phyloP scores from a whole-genome alignment of 2,113 vertebrate species.

The Melanerpes formicivorus region DNA sequence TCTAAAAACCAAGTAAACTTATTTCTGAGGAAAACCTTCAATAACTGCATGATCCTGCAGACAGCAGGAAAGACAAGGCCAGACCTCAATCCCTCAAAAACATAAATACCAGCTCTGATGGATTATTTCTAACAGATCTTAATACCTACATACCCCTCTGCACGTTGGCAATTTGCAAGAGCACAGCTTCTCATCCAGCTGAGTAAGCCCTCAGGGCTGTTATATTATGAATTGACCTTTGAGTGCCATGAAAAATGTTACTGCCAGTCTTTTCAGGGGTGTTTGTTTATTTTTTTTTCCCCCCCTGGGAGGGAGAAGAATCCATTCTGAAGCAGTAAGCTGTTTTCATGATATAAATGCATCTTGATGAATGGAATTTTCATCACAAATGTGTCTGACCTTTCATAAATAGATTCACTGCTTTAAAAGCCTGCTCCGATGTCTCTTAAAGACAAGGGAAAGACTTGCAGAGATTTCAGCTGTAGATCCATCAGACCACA shows the following conservation, averaged over 20 bases:
- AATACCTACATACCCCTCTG: background rate
- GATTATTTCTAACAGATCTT: background rate
- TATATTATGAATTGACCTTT: conserved; percentile 1
- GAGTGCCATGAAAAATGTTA: background rate
- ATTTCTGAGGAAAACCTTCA: background rate
- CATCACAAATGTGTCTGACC: conserved; percentile 51
- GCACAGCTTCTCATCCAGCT: background rate
- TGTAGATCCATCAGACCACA: background rate
- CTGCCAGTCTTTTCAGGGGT: background rate
- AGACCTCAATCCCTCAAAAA: background rate
- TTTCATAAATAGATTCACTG: conserved; percentile 28
- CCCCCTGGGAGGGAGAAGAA: background rate
- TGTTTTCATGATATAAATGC: conserved; percentile 25
- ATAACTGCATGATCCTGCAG: background rate
- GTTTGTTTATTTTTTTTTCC: background rate
- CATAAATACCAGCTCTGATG: background rate
- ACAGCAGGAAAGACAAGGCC: background rate
- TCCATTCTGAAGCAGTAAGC: background rate
- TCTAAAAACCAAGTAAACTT: background rate
- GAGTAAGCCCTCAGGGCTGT: background rate
- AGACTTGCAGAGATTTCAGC: conserved; percentile 3
- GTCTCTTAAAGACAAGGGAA: background rate
- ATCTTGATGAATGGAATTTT: conserved; percentile 49
- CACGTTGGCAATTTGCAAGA: background rate
- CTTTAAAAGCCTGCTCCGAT: conserved; percentile 26